These are phyloP conservation scores for Spilosoma lubricipeda DNA, from an alignment of 2,888 invertebrate genomes.

Conservation along the genomic window DNA sequence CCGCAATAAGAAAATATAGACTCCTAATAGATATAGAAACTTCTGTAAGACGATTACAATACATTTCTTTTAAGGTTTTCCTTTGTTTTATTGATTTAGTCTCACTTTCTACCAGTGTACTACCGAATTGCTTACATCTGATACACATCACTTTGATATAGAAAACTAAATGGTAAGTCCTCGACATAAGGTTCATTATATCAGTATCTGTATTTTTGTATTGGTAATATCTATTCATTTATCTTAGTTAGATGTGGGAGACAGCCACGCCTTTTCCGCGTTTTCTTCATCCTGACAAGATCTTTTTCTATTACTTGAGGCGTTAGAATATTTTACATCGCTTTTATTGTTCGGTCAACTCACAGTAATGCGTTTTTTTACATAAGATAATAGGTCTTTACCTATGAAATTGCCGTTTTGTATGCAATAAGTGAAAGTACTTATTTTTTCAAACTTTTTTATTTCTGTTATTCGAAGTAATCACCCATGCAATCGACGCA, in stretches of 20 bases:
- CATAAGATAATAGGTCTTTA: too few species aligned
- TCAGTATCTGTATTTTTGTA: slow-evolving; percentile 20
- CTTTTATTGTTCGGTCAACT: slow-evolving; percentile 27
- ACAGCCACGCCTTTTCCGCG: slow-evolving; percentile 70
- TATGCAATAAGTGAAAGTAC: too few species aligned
- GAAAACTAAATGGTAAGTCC: slow-evolving; percentile 16
- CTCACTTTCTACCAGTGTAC: slow-evolving; percentile 8
- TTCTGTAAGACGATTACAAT: slow-evolving; percentile 21
- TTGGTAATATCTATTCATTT: slow-evolving; percentile 57
- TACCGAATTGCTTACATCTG: slow-evolving; percentile 3
- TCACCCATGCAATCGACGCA: too few species aligned
- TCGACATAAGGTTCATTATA: slow-evolving; percentile 18
- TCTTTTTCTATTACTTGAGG: slow-evolving; percentile 50
- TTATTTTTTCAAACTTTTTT: too few species aligned
- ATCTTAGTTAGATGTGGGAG: slow-evolving; percentile 63
- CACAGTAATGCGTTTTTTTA: not conserved
- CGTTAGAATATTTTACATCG: slow-evolving; percentile 51
- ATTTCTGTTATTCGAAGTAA: too few species aligned
- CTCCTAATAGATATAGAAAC: slow-evolving; percentile 28
- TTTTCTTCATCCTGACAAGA: slow-evolving; percentile 63
- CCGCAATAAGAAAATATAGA: slow-evolving; percentile 51
- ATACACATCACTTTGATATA: not conserved
- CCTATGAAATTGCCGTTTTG: too few species aligned
- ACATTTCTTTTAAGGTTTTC: slow-evolving; percentile 20
- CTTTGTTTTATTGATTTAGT: slow-evolving; percentile 37